Conservation (phyloP, 2,113 vertebrate species). For the Peromyscus maniculatus region DNA sequence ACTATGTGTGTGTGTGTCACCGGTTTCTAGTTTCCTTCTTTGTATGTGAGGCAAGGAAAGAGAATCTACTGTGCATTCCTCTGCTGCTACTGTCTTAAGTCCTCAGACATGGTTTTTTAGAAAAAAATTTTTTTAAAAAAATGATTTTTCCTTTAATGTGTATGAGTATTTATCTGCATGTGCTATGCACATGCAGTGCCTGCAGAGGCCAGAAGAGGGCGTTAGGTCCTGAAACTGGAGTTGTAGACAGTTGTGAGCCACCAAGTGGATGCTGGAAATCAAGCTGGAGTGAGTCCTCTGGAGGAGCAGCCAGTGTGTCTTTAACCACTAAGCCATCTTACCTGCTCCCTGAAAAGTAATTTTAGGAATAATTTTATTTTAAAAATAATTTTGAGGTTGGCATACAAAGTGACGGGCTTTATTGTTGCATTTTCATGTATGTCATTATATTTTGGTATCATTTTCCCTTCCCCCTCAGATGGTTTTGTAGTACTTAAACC, state of each 20-base stretch:
- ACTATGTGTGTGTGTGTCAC: background rate
- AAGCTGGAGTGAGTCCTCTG: background rate
- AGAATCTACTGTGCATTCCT: background rate
- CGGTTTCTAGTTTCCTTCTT: background rate
- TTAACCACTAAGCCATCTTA: background rate
- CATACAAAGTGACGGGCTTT: background rate
- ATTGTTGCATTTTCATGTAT: background rate
- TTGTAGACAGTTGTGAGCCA: background rate
- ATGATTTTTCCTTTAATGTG: background rate
- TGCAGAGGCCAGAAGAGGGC: background rate
- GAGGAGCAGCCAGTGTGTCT: background rate
- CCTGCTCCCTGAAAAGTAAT: background rate
- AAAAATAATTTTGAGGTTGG: background rate
- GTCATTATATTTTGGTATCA: background rate
- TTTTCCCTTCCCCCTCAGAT: background rate
- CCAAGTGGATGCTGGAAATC: background rate
- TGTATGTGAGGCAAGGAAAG: background rate
- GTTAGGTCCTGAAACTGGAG: background rate
- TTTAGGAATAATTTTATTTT: background rate
- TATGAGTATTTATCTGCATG: background rate
- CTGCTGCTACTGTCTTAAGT: background rate
- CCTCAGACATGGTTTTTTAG: background rate
- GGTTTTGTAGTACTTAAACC: slow-evolving; percentile 16
- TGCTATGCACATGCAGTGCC: background rate
- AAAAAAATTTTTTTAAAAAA: background rate